phyloP scores from a whole-genome alignment of 2,797 vertebrate species.

The Galago senegalensis region DNA sequence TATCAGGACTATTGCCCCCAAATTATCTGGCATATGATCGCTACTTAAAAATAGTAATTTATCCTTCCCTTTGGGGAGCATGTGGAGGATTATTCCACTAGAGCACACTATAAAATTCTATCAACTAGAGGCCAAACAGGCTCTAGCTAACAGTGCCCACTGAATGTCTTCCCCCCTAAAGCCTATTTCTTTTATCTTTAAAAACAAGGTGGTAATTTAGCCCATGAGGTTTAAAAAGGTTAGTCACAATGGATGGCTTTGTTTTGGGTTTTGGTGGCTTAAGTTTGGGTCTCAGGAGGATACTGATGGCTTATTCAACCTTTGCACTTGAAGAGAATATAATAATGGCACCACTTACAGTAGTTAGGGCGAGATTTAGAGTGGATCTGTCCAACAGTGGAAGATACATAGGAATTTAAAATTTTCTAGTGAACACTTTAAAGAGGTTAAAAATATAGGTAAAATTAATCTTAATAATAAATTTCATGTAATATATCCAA shows the following conservation, averaged over 20 bases:
- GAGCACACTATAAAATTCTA: background rate
- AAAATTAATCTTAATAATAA: slow-evolving; percentile 51
- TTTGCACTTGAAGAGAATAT: background rate
- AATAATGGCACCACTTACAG: background rate
- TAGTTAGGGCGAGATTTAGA: background rate
- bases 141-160: background rate
- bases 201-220: slow-evolving; percentile 4
- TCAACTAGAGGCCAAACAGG: slow-evolving; percentile 8
- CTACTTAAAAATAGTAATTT: slow-evolving; percentile 18
- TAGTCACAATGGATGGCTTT: background rate
- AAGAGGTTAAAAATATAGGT: slow-evolving; percentile 23
- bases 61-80: background rate
- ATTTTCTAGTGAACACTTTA: slow-evolving; percentile 22
- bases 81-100: background rate
- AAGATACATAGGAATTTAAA: background rate
- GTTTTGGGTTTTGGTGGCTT: background rate
- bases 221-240: background rate
- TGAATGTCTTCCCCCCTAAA: background rate
- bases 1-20: background rate
- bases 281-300: background rate
- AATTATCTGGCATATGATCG: background rate
- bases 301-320: background rate
- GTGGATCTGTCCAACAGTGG: background rate
- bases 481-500: background rate
- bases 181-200: background rate